Percentiles rank a stretch among this genome's conserved stretches.
Conservation (phyloP, 2,888 invertebrate species). For the Cartodere bifasciata region DNA sequence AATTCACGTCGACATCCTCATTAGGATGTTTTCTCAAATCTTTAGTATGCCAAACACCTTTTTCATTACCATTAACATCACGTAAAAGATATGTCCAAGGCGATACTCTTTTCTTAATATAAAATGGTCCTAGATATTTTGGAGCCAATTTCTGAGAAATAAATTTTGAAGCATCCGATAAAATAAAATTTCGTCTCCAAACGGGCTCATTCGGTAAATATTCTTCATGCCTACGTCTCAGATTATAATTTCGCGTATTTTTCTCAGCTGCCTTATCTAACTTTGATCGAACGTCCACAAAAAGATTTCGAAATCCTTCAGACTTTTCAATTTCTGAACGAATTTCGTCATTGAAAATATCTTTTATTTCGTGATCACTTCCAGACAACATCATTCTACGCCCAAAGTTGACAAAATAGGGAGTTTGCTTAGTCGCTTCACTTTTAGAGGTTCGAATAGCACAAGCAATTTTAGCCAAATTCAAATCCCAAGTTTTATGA, state of each 20-base stretch:
- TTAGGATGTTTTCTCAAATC: slow-evolving; percentile 3
- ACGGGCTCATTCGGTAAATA: slow-evolving; percentile 5
- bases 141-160: slow-evolving; percentile 6
- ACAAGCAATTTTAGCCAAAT: slow-evolving; percentile 14
- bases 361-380: neutral
- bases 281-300: neutral
- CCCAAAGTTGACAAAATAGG: slow-evolving; percentile 10
- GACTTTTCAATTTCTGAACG: neutral
- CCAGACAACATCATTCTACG: slow-evolving; percentile 10
- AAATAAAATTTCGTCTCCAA: slow-evolving; percentile 6
- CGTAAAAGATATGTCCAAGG: slow-evolving; percentile 7
- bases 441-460: slow-evolving; percentile 13
- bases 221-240: slow-evolving; percentile 3
- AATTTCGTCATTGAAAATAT: neutral
- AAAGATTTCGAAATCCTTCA: neutral
- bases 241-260: slow-evolving; percentile 4
- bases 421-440: neutral
- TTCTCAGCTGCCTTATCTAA: slow-evolving; percentile 5
- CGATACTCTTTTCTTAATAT: slow-evolving; percentile 5
- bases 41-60: slow-evolving; percentile 3
- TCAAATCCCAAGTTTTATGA: slow-evolving; percentile 17
- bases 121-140: slow-evolving; percentile 6
- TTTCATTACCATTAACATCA: slow-evolving; percentile 1
- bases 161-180: slow-evolving; percentile 4
- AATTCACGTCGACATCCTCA: too few species aligned